Evolutionary conservation across 2,797 vertebrate species (phyloP).

Genomic region (Sebastes vulpes): DNA sequence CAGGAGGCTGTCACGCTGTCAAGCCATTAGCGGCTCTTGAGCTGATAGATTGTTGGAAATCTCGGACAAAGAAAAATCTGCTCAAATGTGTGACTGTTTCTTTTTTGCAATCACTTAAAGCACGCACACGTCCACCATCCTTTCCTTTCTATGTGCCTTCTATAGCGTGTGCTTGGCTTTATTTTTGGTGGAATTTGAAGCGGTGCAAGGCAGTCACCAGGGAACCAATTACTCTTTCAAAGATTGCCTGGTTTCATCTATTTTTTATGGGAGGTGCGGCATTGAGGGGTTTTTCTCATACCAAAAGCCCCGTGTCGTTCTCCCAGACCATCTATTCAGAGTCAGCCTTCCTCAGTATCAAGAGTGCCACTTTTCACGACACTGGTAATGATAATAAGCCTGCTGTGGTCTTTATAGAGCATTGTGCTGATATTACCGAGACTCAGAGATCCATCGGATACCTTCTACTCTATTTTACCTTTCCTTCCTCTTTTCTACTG

Average conservation of each 20-base stretch:
- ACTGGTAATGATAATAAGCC: constrained; percentile 4
- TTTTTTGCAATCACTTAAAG: not conserved
- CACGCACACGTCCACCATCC: not conserved
- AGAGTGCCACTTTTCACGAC: constrained; percentile 21
- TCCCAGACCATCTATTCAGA: constrained; percentile 35
- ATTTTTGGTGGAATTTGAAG: constrained; percentile 55
- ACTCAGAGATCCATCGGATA: not conserved
- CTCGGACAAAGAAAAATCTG: constrained; percentile 32
- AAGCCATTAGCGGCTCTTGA: constrained; percentile 20
- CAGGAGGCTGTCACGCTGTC: constrained; percentile 11
- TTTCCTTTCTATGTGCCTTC: not conserved
- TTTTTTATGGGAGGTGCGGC: constrained; percentile 74
- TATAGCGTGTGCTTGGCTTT: constrained; percentile 10
- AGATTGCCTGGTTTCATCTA: constrained; percentile 76
- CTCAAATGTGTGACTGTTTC: constrained; percentile 8
- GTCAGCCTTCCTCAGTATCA: constrained; percentile 13
- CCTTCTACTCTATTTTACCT: not conserved
- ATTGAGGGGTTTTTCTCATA: constrained; percentile 19
- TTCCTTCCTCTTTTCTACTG: not conserved
- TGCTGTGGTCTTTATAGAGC: not conserved
- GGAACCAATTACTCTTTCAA: constrained; percentile 81
- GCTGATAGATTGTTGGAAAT: constrained; percentile 37
- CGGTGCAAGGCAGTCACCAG: constrained; percentile 60
- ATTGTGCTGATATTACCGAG: not conserved
- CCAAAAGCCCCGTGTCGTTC: constrained; percentile 1